Evolutionary conservation across 2,888 invertebrate species (phyloP), one percentile per base, ranked within the genome.

Genomic region (Caenorhabditis sp.): DNA sequence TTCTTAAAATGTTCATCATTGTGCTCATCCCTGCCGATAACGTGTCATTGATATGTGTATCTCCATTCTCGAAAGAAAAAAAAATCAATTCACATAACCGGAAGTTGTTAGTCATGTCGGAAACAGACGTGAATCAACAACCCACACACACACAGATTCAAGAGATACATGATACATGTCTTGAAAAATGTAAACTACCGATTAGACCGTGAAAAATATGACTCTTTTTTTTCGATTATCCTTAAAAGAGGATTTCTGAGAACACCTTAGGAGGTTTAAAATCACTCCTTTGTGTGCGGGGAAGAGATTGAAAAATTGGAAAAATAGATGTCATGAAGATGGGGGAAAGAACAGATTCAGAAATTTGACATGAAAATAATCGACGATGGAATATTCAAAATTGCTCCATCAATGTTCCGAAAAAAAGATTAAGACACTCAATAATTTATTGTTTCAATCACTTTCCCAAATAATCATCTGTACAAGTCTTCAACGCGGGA

Each of bases 401-500:
- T n/a, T n/a, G n/a, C n/a, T n/a, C n/a, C n/a, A n/a, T n/a, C n/a
- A n/a, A n/a, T n/a, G n/a, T n/a, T n/a, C n/a, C n/a, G n/a, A n/a
- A n/a, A n/a, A n/a, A n/a, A n/a, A n/a, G n/a, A n/a, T n/a, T n/a
- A n/a, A n/a, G n/a, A n/a, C n/a, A n/a, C n/a, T n/a, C n/a, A n/a
- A n/a, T n/a, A n/a, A n/a, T 47, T 47, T 47, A 38, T 38, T 38
- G 6, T 4, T 4, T 38, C 12, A 7, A 49, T 68, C n/a, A 77
- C 12, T 77, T 77, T 44, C 70, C 81, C 22, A 61, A 28, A 70
- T 83, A 83, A 70, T 83, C 83, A 6, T 79, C 70, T 69, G 79
- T 83, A 69, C 79, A 83, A 19, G 86, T 54, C 44, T 86, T 80
- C 28, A 87, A 81, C 16, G 86, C 82, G 6, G 87, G 87, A 10